These are phyloP conservation scores for Porites lutea DNA, from an alignment of 64 coral and sea anemone species.

Conservation along the genomic window DNA sequence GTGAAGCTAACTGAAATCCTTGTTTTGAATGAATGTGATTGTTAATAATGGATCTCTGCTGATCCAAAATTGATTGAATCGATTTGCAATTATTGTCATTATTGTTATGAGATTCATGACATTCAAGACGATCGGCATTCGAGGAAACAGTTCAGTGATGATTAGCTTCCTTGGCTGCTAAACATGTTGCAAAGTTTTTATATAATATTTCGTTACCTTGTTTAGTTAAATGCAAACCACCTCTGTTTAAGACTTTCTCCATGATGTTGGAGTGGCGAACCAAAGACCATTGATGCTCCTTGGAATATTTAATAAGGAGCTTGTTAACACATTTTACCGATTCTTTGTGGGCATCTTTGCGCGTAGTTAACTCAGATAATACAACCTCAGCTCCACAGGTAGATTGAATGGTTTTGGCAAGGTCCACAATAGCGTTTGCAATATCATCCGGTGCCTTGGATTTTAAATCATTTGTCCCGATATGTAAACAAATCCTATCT, in stretches of 20 bases:
- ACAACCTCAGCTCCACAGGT: constrained; percentile 43
- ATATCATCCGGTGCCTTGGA: background rate
- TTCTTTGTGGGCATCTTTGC: constrained; percentile 43
- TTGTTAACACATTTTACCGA: too few relatives aligned
- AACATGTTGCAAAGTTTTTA: constrained; percentile 16
- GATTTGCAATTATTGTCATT: constrained; percentile 10
- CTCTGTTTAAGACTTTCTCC: background rate
- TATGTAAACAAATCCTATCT: constrained; percentile 1
- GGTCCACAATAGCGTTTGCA: constrained; percentile 56
- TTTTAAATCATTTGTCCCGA: background rate
- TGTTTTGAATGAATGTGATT: constrained; percentile 3
- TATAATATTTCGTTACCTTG: background rate
- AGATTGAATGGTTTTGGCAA: constrained; percentile 53
- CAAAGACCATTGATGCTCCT: constrained; percentile 18
- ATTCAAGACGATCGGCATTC: constrained; percentile 57
- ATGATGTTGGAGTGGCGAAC: too few relatives aligned
- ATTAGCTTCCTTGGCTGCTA: background rate
- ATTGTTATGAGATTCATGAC: constrained; percentile 36
- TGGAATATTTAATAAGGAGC: background rate
- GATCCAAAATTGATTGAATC: constrained; percentile 24
- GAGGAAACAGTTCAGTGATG: constrained; percentile 62
- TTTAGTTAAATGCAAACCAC: constrained; percentile 27
- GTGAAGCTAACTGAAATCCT: constrained; percentile 32
- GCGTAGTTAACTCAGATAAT: constrained; percentile 55
- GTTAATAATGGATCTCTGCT: constrained; percentile 20